Evolutionary conservation across 2,113 vertebrate species (phyloP), one percentile per base, ranked within the genome.

Genomic region (Todiramphus chloris): DNA sequence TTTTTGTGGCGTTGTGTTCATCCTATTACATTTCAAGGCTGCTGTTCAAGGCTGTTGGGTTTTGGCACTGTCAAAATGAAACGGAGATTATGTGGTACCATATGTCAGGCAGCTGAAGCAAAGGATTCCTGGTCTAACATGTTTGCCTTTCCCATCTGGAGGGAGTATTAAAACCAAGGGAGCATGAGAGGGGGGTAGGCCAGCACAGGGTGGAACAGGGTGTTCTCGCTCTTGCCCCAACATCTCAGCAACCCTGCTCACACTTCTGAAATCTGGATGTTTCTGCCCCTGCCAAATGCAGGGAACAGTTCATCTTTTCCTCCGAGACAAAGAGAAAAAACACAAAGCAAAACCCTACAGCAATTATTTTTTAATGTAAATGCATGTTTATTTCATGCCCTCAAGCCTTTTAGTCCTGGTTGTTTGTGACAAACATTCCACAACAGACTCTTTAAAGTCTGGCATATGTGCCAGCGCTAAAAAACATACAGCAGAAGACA

Each of bases 331-430:
- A 75, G 55, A 67, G 6, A 7, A 59, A 59, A 73, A 82, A 11
- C 35, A 75, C 72, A 41, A 87, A 80, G 53, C 48, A 76, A 95
- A 84, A 60, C 53, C 75, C 84, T 91, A 48, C 48, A 35, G 83
- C 83, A 93, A 96, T 97, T 90, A 95, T 89, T 95, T 97, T 97
- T 97, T 97, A 95, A 97, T 96, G 96, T 74, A 97, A 87, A 95
- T 73, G 85, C 73, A 95, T 97, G 95, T 95, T 96, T 97, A 95
- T 97, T 97, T 97, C 85, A 97, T 96, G 86, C 77, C 95, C 96
- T 97, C 87, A 83, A 96, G 89, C 94, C 89, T 95, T 96, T 96
- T 95, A 95, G 96, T 83, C 83, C 80, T 95, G 90, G 91, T 81
- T 94, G 94, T 18, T 96, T 95, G 85, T 95, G 97, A 97, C 96